Evolutionary conservation across 2,888 invertebrate genomes (phyloP).

Genomic region (Athetis lepigone): DNA sequence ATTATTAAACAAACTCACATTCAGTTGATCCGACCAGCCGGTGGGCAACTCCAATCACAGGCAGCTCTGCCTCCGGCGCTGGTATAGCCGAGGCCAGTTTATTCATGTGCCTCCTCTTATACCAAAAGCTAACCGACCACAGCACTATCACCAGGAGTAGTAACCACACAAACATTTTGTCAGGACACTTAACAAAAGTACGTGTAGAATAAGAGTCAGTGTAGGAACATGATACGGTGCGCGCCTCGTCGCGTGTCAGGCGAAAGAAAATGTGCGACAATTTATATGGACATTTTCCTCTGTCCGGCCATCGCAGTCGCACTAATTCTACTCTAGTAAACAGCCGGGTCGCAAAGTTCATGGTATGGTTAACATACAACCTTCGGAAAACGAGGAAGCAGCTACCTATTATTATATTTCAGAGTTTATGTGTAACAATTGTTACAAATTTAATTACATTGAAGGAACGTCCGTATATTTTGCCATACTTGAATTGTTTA

Average conservation of each 20-base stretch:
- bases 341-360: slow-evolving; percentile 73
- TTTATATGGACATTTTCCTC: slow-evolving; percentile 59
- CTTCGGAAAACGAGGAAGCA: slow-evolving; percentile 69
- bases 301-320: slow-evolving; percentile 50
- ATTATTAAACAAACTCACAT: slow-evolving; percentile 66
- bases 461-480: not conserved
- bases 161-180: slow-evolving; percentile 73
- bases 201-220: slow-evolving; percentile 17
- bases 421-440: slow-evolving; percentile 26
- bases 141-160: slow-evolving; percentile 66
- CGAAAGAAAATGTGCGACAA: slow-evolving; percentile 31
- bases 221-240: slow-evolving; percentile 30
- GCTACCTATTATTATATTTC: slow-evolving; percentile 51
- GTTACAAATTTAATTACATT: slow-evolving; percentile 9
- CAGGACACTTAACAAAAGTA: slow-evolving; percentile 28
- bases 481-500: not conserved
- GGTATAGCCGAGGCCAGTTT: slow-evolving; percentile 73
- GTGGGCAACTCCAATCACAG: slow-evolving; percentile 77
- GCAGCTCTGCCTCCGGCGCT: slow-evolving; percentile 63
- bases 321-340: slow-evolving; percentile 66
- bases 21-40: slow-evolving; percentile 74
- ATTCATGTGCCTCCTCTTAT: slow-evolving; percentile 76
- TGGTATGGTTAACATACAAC: slow-evolving; percentile 61
- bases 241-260: slow-evolving; percentile 40
- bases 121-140: slow-evolving; percentile 73